A percentile compares a stretch with the other conserved stretches of the same genome.
These are phyloP conservation scores for Campylomormyrus numenius DNA, from an alignment of 2,113 vertebrate species.

Conservation along the genomic window DNA sequence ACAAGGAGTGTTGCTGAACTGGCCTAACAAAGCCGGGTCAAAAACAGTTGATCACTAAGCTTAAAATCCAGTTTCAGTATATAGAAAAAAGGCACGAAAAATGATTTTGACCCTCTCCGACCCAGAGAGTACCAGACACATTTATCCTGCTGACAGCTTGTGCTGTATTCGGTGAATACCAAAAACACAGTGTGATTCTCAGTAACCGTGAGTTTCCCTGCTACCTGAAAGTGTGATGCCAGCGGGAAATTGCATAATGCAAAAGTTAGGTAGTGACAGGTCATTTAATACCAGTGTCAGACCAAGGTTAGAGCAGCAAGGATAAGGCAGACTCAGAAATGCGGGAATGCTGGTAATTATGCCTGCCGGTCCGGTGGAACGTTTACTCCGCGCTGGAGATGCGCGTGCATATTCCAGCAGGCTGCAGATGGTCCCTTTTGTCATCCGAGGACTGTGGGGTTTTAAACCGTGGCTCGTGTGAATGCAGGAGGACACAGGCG, in stretches of 20 bases:
- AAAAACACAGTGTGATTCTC: neutral
- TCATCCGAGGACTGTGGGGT: neutral
- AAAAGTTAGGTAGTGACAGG: slow-evolving; percentile 7
- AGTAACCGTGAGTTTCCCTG: neutral
- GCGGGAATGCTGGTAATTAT: neutral
- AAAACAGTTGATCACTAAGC: neutral
- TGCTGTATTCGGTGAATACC: neutral
- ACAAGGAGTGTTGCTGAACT: neutral
- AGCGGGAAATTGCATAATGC: slow-evolving; percentile 12
- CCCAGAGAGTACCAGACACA: neutral
- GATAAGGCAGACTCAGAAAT: neutral
- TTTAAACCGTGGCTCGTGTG: neutral
- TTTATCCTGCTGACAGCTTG: neutral
- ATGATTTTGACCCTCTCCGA: neutral
- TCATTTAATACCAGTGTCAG: neutral
- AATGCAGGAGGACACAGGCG: neutral
- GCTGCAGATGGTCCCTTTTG: neutral
- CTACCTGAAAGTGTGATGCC: slow-evolving; percentile 1
- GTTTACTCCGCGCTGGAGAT: neutral
- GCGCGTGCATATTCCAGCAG: neutral
- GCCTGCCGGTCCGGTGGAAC: neutral
- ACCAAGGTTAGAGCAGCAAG: neutral
- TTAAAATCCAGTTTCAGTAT: neutral
- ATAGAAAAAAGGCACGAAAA: neutral
- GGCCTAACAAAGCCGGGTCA: neutral